These are phyloP conservation scores for Clarias batrachus DNA, from an alignment of 2,113 vertebrate genomes.

Conservation along the genomic window DNA sequence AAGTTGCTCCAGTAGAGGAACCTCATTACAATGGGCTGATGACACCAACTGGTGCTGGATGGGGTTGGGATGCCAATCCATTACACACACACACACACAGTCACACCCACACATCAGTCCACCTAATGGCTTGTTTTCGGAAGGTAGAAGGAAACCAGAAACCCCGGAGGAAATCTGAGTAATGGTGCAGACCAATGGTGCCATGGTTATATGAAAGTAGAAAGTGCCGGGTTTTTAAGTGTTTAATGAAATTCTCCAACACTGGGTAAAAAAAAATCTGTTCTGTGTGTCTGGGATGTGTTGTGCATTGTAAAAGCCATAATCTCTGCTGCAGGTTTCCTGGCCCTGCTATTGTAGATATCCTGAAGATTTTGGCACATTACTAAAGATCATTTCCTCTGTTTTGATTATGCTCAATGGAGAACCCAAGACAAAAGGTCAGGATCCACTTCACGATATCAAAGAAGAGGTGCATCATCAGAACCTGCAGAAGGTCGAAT, in stretches of 20 bases:
- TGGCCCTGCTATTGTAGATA: neutral
- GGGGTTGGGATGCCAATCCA: neutral
- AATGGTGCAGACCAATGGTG: neutral
- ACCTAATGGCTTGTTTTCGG: neutral
- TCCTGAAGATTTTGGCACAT: neutral
- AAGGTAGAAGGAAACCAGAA: neutral
- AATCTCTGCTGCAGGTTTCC: neutral
- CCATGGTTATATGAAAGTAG: neutral
- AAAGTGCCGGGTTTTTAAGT: neutral
- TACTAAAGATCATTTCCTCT: neutral
- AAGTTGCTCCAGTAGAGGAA: neutral
- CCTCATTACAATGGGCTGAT: neutral
- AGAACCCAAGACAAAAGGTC: neutral
- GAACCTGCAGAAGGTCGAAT: neutral
- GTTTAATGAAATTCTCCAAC: neutral
- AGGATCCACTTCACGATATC: neutral
- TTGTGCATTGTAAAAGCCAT: neutral
- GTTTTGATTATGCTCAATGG: neutral
- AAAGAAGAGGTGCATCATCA: neutral
- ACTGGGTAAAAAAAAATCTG: neutral
- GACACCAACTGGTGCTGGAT: neutral
- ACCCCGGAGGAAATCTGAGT: neutral
- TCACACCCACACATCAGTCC: neutral
- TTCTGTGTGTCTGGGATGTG: neutral
- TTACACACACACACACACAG: neutral